phyloP scores from a whole-genome alignment of 2,888 invertebrate species.

The Podotricha telesiphe region DNA sequence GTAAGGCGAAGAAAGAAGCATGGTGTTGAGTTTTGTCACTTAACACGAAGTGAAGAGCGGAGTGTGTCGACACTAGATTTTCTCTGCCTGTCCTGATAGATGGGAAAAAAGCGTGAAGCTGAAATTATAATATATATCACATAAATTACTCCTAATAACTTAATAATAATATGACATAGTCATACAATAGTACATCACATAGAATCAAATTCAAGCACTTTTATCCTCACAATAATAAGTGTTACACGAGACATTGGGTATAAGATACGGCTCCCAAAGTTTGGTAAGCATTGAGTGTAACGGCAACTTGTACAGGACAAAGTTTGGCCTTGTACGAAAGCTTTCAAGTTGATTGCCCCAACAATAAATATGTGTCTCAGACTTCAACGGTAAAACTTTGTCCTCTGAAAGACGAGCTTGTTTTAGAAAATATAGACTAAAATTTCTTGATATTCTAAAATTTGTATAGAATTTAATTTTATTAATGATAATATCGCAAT shows the following conservation, averaged over 20 bases:
- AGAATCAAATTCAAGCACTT: conserved; percentile 29
- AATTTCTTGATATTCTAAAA: background rate
- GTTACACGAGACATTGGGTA: conserved; percentile 13
- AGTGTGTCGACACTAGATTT: too few species aligned
- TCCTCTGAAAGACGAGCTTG: conserved; percentile 18
- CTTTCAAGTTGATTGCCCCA: conserved; percentile 73
- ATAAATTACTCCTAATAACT: background rate
- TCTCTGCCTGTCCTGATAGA: too few species aligned
- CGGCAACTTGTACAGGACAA: conserved; percentile 43
- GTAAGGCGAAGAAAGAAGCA: too few species aligned
- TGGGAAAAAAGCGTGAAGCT: too few species aligned
- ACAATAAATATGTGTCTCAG: conserved; percentile 64
- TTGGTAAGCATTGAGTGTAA: conserved; percentile 42
- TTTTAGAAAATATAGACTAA: background rate
- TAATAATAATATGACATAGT: background rate
- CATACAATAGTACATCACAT: background rate
- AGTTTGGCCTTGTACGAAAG: conserved; percentile 49
- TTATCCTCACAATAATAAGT: conserved; percentile 34
- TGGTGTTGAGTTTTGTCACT: too few species aligned
- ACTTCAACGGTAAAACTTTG: conserved; percentile 23
- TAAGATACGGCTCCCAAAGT: conserved; percentile 37
- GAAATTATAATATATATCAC: too few species aligned
- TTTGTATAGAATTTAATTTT: background rate
- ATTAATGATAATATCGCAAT: background rate
- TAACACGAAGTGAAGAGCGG: too few species aligned